Evolutionary conservation across 2,797 vertebrate species (phyloP), one percentile per base, ranked within the genome.

Genomic region (Myotis findleyi): DNA sequence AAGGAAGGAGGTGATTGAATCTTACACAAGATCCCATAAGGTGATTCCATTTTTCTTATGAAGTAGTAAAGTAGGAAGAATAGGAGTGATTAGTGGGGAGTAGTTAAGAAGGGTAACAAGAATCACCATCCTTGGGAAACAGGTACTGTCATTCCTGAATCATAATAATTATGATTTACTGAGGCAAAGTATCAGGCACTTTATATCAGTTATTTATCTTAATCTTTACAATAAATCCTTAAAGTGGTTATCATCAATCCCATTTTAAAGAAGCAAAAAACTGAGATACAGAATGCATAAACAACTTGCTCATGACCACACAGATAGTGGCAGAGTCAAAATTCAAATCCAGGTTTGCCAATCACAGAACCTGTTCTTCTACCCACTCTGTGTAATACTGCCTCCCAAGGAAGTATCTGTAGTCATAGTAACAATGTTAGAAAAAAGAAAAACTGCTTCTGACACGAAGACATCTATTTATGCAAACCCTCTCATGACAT

Each of bases 221-320:
- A 87, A 93, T 75, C 36, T 25, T 87, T 89, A 66, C 3, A 84
- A 91, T 66, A 88, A 80, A 80, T 53, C 13, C 86, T 6, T 83
- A 83, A 73, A 36, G 30, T 94, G 53, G 23, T 66, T 79, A 80
- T 62, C 14, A 66, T 17, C 91, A 83, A 77, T 12, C 8, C 33
- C 23, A 75, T 75, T 91, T 94, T 59, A 94, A 83, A 76, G 47
- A 88, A 51, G 68, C 87, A n/a, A 83, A 94, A 95, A 91, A 73
- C 27, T 6, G 47, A 93, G 33, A 80, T 27, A 27, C 4, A 79
- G 73, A 91, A 79, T 69, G 11, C 8, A 16, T 73, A 91, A 94
- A 84, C 7, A 87, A 20, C 13, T 89, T 72, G 27, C 36, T 95
- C 38, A 93, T 76, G 71, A 76, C 68, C 71, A 80, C 21, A 66